phyloP scores from a whole-genome alignment of 1,140 invertebrate genomes.

The Nylanderia fulva region DNA sequence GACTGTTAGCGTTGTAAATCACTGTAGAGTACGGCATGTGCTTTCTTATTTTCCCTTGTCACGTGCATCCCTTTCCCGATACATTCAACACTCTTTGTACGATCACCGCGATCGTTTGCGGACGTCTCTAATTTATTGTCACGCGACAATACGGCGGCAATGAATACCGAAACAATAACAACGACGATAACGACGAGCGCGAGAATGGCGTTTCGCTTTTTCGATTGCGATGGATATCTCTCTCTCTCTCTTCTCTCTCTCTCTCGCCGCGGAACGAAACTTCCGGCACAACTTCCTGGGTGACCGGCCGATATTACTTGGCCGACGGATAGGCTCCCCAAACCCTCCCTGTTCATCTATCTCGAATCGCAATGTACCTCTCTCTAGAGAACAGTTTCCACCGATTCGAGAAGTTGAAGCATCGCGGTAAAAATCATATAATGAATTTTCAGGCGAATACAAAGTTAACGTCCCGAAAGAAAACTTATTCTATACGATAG shows the following conservation, averaged over 20 bases:
- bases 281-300: slow-evolving; percentile 16
- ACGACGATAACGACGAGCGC: neutral
- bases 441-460: slow-evolving; percentile 38
- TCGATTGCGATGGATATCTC: slow-evolving; percentile 38
- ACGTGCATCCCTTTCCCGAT: neutral
- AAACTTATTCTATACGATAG: slow-evolving; percentile 32
- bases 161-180: slow-evolving; percentile 57
- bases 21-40: slow-evolving; percentile 23
- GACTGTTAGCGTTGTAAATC: slow-evolving; percentile 46
- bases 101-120: slow-evolving; percentile 56
- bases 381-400: slow-evolving; percentile 4
- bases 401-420: slow-evolving; percentile 15
- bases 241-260: no score
- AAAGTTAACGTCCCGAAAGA: slow-evolving; percentile 24
- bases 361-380: slow-evolving; percentile 32
- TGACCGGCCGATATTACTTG: slow-evolving; percentile 41
- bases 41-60: slow-evolving; percentile 59
- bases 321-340: neutral
- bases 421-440: slow-evolving; percentile 31
- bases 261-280: slow-evolving; percentile 35
- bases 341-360: slow-evolving; percentile 2
- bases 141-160: slow-evolving; percentile 52
- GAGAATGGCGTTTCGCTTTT: slow-evolving; percentile 24
- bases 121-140: slow-evolving; percentile 51
- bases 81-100: slow-evolving; percentile 45